Evolutionary conservation across 2,888 invertebrate genomes (phyloP), one percentile per base, ranked within the genome.

Genomic region (Agriotes lineatus): DNA sequence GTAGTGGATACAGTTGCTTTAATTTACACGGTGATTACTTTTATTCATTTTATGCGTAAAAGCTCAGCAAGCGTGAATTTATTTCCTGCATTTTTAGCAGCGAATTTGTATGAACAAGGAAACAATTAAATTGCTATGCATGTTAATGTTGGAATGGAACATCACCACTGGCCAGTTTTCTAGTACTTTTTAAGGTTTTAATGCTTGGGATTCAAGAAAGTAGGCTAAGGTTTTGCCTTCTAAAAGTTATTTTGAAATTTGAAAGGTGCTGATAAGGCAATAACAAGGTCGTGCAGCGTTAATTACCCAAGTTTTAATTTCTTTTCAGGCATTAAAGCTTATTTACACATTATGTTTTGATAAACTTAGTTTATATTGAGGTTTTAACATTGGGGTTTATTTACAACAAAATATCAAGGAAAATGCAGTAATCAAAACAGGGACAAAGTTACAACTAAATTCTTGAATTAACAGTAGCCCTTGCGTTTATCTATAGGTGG

Each of bases 11-110:
- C 56, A n/a, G 39, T 14, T 19, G 37, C 14, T 56, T 39, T 56
- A 56, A 56, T 56, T 56, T 39, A 56, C 16, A 35, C 5, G 14
- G 7, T 39, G 37, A 20, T 37, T 56, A 35, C 19, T 56, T 50
- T 19, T 39, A n/a, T 56, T 37, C 22, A 20, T 39, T 56, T 39
- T 56, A 22, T 22, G 56, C 39, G 39, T 39, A 56, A 56, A 39
- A 56, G 16, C 35, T 65, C 58, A 65, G 16, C 30, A 19, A 66
- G 42, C 60, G 66, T 66, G 44, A 66, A 59, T 52, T 52, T 42
- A 60, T 42, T 66, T 66, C 66, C 66, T 66, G 59, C 39, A 57
- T 25, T 50, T 58, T 58, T 42, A 45, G 19, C 16, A 33, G 18
- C 1, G 56, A 39, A 39, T 42, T 57, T 57, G 20, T 19, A 54